Percentiles rank a stretch among this genome's conserved stretches.
Conservation (phyloP, 2,888 invertebrate genomes). For the Hyppa rectilinea region DNA sequence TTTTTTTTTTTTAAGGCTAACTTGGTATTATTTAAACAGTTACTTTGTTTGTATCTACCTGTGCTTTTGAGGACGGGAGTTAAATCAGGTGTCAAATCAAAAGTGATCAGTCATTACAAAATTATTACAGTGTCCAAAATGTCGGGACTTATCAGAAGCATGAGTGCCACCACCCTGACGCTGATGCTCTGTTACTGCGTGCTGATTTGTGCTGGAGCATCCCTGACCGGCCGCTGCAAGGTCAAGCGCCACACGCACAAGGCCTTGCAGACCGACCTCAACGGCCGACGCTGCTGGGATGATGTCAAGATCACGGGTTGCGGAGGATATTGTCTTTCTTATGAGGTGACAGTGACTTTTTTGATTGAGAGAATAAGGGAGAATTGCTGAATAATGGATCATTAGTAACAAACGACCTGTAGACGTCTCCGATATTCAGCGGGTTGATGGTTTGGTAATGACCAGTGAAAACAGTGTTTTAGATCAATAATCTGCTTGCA, state of each 20-base stretch:
- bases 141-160: constrained; percentile 43
- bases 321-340: constrained; percentile 96
- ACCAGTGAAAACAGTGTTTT: background rate
- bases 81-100: background rate
- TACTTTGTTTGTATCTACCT: background rate
- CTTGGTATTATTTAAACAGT: background rate
- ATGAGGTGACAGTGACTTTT: constrained; percentile 91
- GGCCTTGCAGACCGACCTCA: constrained; percentile 88
- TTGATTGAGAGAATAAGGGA: background rate
- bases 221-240: constrained; percentile 77
- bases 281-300: constrained; percentile 94
- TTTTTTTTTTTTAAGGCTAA: too few species aligned
- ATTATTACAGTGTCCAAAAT: constrained; percentile 56
- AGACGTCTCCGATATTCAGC: background rate
- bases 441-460: background rate
- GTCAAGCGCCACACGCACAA: constrained; percentile 81
- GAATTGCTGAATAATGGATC: too few species aligned
- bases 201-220: constrained; percentile 69
- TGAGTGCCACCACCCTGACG: constrained; percentile 67
- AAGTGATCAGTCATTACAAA: background rate
- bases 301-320: constrained; percentile 94
- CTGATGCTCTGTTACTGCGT: constrained; percentile 73
- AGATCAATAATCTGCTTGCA: background rate
- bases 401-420: background rate
- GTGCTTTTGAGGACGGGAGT: background rate